A percentile compares a stretch with the other conserved stretches of the same genome.
phyloP scores from a whole-genome alignment of 2,113 vertebrate species.

The Dendropsophus ebraccatus region DNA sequence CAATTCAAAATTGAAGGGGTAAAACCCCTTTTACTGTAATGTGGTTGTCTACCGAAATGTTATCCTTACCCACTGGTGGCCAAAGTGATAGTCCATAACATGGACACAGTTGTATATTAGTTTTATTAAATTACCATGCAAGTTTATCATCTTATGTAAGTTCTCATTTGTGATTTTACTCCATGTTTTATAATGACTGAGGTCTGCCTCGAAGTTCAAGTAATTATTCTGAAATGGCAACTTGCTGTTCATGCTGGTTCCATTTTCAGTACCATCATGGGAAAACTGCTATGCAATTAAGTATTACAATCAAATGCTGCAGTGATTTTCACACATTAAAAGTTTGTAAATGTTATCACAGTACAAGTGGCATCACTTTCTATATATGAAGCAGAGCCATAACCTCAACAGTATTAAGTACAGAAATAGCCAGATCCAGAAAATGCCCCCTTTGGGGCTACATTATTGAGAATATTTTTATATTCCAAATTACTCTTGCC shows the following conservation, averaged over 20 bases:
- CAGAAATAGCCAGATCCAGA: too few relatives aligned
- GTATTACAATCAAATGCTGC: conserved; percentile 1
- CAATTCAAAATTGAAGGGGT: too few relatives aligned
- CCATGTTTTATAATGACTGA: not conserved
- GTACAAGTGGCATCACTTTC: not conserved
- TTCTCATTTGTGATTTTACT: not conserved
- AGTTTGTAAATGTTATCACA: not conserved
- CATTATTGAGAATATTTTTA: too few relatives aligned
- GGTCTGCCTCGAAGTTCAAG: not conserved
- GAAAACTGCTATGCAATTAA: not conserved
- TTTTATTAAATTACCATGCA: not conserved
- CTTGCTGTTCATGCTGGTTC: not conserved
- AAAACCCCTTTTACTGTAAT: too few relatives aligned
- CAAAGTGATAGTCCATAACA: not conserved
- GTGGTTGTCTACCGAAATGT: too few relatives aligned
- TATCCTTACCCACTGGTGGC: too few relatives aligned
- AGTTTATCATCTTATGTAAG: not conserved
- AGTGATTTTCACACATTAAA: not conserved
- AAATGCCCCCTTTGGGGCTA: too few relatives aligned
- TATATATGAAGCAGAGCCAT: not conserved
- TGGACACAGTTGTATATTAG: not conserved
- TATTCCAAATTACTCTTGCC: too few relatives aligned
- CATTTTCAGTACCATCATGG: not conserved
- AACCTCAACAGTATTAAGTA: not conserved
- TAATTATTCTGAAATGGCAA: not conserved